Conservation (phyloP, 2,888 invertebrate species). For the Hirtodrosophila alboralis region DNA sequence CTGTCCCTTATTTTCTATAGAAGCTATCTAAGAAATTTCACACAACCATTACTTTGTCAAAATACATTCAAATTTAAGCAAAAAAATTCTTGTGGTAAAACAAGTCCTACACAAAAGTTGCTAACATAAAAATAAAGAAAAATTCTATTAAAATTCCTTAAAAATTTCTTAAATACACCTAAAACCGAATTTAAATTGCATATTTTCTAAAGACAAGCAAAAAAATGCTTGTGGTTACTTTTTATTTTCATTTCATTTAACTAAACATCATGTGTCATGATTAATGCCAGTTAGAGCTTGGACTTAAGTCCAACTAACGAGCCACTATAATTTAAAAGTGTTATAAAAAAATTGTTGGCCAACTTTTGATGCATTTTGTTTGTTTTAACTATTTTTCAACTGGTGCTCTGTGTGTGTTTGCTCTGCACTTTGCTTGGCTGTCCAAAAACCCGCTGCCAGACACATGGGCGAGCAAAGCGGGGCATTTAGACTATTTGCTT, state of each 20-base stretch:
- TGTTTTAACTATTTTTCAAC: constrained; percentile 52
- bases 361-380: constrained; percentile 50
- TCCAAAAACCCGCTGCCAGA: constrained; percentile 39
- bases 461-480: constrained; percentile 14
- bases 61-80: too few relatives aligned
- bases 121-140: too few relatives aligned
- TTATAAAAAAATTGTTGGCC: constrained; percentile 24
- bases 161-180: too few relatives aligned
- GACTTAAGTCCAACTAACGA: constrained; percentile 15
- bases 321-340: constrained; percentile 17
- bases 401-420: constrained; percentile 63
- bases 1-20: too few relatives aligned
- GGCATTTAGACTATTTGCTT: constrained; percentile 50
- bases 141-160: too few relatives aligned
- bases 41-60: too few relatives aligned
- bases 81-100: too few relatives aligned
- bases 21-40: too few relatives aligned
- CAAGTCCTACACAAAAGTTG: too few relatives aligned
- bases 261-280: neutral
- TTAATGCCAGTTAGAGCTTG: neutral
- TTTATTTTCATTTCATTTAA: constrained; percentile 1
- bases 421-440: constrained; percentile 65
- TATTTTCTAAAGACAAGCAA: too few relatives aligned
- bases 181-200: too few relatives aligned
- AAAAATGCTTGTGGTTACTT: too few relatives aligned